A percentile compares a stretch with the other conserved stretches of the same genome.
phyloP scores from a whole-genome alignment of 2,888 invertebrate genomes.

The Sesia bembeciformis region DNA sequence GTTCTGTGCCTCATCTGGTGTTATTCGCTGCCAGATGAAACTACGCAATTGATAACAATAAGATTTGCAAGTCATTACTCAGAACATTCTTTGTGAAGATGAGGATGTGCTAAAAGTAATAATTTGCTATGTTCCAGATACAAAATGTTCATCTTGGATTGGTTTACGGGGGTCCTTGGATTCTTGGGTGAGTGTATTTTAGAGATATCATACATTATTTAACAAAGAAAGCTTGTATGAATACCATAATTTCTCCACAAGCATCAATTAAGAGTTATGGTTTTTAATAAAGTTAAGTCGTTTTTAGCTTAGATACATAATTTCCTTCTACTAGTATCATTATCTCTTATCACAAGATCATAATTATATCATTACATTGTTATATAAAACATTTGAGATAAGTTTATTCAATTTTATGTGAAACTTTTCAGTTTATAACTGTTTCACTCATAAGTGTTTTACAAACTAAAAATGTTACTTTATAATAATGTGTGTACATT shows the following conservation, averaged over 20 bases:
- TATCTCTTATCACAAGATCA: no score
- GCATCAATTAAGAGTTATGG: background rate
- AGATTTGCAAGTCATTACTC: slow-evolving; percentile 57
- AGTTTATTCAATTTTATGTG: no score
- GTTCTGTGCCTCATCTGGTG: background rate
- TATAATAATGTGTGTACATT: no score
- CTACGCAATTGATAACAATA: slow-evolving; percentile 37
- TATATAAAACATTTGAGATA: no score
- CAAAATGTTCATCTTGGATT: slow-evolving; percentile 95
- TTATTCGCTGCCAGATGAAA: slow-evolving; percentile 20
- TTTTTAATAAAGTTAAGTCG: background rate
- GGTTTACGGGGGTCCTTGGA: slow-evolving; percentile 95
- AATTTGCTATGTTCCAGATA: slow-evolving; percentile 42
- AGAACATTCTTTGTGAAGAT: slow-evolving; percentile 42
- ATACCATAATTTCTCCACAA: background rate
- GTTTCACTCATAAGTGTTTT: no score
- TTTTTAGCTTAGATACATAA: no score
- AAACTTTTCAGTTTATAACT: no score
- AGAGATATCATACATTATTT: no score
- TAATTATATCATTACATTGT: no score
- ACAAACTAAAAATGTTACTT: no score
- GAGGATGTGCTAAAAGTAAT: slow-evolving; percentile 14
- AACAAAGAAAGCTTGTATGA: no score
- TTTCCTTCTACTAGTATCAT: no score
- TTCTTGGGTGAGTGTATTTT: slow-evolving; percentile 82